Percentiles rank a stretch among this genome's conserved stretches.
Evolutionary conservation across 2,888 invertebrate species (phyloP).

Genomic region (Julus scandinavius): DNA sequence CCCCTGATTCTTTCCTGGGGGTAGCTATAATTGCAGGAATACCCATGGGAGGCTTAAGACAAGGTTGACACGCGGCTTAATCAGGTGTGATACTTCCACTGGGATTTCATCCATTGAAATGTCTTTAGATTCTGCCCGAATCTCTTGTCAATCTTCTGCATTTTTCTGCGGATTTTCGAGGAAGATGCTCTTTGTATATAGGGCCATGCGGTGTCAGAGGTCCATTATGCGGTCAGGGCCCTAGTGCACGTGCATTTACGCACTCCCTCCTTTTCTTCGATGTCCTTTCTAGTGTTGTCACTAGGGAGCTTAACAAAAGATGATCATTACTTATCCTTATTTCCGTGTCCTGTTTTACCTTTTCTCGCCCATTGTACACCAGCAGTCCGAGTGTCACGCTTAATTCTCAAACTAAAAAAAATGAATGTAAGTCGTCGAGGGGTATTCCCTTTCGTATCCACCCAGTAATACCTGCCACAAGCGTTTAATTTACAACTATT

Average conservation of each 20-base stretch:
- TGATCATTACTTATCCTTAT: conserved; percentile 33
- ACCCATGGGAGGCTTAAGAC: neutral
- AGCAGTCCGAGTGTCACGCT: neutral
- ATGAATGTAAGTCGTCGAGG: conserved; percentile 13
- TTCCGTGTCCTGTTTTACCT: conserved; percentile 33
- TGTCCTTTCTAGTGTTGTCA: neutral
- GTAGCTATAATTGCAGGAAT: neutral
- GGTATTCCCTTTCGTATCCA: conserved; percentile 13
- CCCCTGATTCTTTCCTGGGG: neutral
- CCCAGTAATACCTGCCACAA: neutral
- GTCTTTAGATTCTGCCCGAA: neutral
- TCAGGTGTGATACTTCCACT: neutral
- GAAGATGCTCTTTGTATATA: neutral
- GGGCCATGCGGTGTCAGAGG: neutral
- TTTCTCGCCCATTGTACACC: conserved; percentile 4
- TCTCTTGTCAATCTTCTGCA: conserved; percentile 30
- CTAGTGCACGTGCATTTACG: neutral
- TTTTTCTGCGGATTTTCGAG: neutral
- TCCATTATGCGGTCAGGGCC: neutral
- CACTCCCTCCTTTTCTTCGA: neutral
- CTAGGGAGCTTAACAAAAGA: conserved; percentile 5
- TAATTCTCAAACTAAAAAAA: neutral
- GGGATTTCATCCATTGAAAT: neutral
- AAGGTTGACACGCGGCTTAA: conserved; percentile 3
- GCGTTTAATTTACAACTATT: conserved; percentile 12